Evolutionary conservation across 1,140 invertebrate species (phyloP), one percentile per base, ranked within the genome.

Genomic region (Drosophila willistoni): DNA sequence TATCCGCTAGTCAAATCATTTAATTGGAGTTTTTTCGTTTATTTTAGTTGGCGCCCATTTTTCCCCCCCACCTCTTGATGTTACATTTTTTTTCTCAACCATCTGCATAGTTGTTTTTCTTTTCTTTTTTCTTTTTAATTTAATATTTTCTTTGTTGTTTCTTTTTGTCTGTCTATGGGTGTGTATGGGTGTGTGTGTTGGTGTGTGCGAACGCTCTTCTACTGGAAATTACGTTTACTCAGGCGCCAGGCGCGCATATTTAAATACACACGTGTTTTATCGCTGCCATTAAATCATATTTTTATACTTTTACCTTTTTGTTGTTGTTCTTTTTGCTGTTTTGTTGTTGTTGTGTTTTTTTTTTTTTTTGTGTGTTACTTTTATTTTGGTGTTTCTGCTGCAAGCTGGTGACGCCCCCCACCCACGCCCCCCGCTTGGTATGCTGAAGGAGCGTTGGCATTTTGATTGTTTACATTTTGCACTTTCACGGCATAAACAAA

Each of bases 221-320:
- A 75, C 67, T 81, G 82, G 64, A 91, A 91, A 91, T 91, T 91
- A 90, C 90, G 90, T 91, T 91, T 91, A 90, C 89, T 82, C 85
- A 91, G 89, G 85, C 89, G 82, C 82, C 90, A 77, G 79, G 77
- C 86, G 90, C 81, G 81, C 81, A 90, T 91, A 91, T 91, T 91
- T 91, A 91, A 91, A 91, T 91, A 90, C 82, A 91, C 90, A 91
- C 91, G 91, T 91, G 91, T 91, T 91, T 91, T 91, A 91, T 91
- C 91, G 82, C 91, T 79, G 80, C 82, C 89, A 91, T 91, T 91
- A 91, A 91, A 91, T 91, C 91, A 91, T 91, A 90, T 91, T 91
- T 84, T 90, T 91, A 90, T 85, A 90, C 86, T 91, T 65, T 87
- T 90, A 90, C 85, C 81, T 86, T 81, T 74, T 78, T 69, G 56